Conservation (phyloP, 2,113 vertebrate species). For the Gallinago paraguaiae region DNA sequence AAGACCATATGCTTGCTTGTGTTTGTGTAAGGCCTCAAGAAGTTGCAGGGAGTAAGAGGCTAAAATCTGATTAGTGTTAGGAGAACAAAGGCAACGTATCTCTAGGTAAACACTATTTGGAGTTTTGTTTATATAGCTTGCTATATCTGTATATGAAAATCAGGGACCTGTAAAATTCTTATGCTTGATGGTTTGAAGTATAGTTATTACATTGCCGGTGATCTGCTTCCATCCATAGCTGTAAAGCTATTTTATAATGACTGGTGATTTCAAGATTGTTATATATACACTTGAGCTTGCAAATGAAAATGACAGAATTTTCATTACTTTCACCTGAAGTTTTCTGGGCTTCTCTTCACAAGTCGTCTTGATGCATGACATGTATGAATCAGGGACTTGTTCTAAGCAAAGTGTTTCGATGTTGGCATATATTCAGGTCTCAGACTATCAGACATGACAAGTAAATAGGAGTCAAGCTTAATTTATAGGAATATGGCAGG, state of each 20-base stretch:
- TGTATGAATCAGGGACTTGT: not conserved
- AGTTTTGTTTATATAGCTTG: not conserved
- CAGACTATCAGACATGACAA: not conserved
- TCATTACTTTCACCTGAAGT: not conserved
- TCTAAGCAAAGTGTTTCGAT: not conserved
- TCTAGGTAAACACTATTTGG: not conserved
- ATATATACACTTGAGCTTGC: not conserved
- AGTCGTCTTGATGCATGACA: not conserved
- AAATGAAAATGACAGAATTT: not conserved
- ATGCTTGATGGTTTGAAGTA: not conserved
- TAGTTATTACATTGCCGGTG: not conserved
- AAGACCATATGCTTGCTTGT: not conserved
- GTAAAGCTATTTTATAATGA: not conserved
- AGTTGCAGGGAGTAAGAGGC: not conserved
- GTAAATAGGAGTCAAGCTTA: not conserved
- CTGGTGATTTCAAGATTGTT: not conserved
- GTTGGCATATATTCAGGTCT: not conserved
- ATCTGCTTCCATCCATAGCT: not conserved
- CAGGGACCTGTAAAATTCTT: not conserved
- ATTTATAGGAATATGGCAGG: not conserved
- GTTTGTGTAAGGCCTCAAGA: not conserved
- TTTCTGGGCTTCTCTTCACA: not conserved
- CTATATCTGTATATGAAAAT: not conserved
- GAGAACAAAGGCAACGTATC: not conserved
- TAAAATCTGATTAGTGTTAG: not conserved